These are phyloP conservation scores for Drosophila yooni DNA, from an alignment of 2,888 invertebrate species.

Conservation along the genomic window DNA sequence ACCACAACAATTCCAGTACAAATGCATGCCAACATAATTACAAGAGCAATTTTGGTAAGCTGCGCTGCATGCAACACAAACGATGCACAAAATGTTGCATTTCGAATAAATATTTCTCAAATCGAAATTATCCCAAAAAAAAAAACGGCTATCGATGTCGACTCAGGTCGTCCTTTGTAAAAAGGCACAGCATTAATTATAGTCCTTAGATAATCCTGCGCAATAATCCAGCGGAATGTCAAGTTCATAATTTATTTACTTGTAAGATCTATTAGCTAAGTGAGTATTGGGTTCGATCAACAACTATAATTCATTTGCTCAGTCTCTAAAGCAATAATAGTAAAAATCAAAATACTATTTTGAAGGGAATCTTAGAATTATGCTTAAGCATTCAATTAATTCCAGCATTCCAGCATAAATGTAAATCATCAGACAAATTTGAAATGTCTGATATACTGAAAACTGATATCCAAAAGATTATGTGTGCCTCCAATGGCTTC, in stretches of 20 bases:
- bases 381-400: not conserved
- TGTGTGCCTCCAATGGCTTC: not conserved
- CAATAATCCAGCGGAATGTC: not conserved
- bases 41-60: conserved; percentile 84
- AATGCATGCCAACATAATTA: conserved; percentile 78
- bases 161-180: not conserved
- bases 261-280: not conserved
- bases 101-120: conserved; percentile 4
- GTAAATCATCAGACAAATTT: not conserved
- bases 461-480: not conserved
- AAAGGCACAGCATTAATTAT: not conserved
- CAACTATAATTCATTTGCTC: not conserved
- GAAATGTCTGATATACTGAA: not conserved
- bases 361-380: not conserved
- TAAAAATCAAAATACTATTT: not conserved
- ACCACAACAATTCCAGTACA: conserved; percentile 52
- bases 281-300: not conserved
- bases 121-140: conserved; percentile 7
- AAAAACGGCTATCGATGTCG: conserved; percentile 2
- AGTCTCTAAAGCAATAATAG: not conserved
- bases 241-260: not conserved
- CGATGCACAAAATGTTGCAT: conserved; percentile 24
- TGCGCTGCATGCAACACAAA: not conserved
- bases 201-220: not conserved
- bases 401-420: not conserved